Conservation (phyloP, 2,113 vertebrate species). For the Macroglossus sobrinus region DNA sequence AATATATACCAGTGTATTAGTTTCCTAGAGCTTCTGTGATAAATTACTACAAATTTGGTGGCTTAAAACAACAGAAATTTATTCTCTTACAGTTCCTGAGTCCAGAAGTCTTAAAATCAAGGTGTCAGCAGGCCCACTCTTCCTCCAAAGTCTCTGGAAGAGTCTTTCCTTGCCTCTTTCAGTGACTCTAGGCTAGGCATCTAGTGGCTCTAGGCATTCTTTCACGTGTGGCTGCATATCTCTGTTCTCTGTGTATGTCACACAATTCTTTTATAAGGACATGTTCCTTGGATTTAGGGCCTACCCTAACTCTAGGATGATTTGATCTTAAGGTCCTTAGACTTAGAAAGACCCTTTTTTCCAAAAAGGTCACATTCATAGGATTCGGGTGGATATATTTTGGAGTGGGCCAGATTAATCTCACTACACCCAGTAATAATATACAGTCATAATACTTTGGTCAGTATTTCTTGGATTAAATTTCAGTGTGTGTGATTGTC, state of each 20-base stretch:
- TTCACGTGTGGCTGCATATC: background rate
- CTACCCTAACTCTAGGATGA: background rate
- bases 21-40: background rate
- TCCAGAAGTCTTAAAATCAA: background rate
- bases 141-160: background rate
- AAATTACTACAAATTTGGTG: background rate
- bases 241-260: background rate
- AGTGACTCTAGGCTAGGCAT: background rate
- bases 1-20: background rate
- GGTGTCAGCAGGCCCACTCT: background rate
- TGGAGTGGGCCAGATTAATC: background rate
- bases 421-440: background rate
- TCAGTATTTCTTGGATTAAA: background rate
- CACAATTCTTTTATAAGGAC: background rate
- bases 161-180: background rate
- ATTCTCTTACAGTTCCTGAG: background rate
- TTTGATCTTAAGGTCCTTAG: background rate
- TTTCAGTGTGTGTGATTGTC: background rate
- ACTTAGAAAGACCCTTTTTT: background rate
- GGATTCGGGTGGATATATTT: background rate
- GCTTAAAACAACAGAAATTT: background rate
- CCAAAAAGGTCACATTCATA: background rate
- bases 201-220: background rate
- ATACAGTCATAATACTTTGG: background rate
- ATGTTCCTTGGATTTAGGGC: background rate